These are phyloP conservation scores for Gastrophysa polygoni DNA, from an alignment of 2,888 invertebrate species.

Conservation along the genomic window DNA sequence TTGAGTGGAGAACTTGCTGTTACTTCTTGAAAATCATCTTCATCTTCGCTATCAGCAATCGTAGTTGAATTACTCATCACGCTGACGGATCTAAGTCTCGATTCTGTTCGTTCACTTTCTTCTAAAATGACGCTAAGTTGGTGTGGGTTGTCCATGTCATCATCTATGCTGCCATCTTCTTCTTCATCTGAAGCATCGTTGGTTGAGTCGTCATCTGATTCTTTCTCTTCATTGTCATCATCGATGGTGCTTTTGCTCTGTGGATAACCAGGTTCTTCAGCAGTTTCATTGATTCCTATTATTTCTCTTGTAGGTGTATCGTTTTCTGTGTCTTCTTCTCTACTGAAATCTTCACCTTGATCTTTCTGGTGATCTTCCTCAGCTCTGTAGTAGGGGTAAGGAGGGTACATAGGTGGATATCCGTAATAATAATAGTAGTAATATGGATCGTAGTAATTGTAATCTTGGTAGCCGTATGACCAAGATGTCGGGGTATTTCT, in stretches of 20 bases:
- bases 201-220: slow-evolving; percentile 6
- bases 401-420: slow-evolving; percentile 52
- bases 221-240: slow-evolving; percentile 24
- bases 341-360: slow-evolving; percentile 55
- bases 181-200: slow-evolving; percentile 35
- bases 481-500: slow-evolving; percentile 13
- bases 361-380: slow-evolving; percentile 50
- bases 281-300: background rate
- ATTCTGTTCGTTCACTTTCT: slow-evolving; percentile 62
- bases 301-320: background rate
- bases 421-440: slow-evolving; percentile 50
- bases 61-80: slow-evolving; percentile 49
- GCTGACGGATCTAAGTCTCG: slow-evolving; percentile 52
- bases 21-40: slow-evolving; percentile 50
- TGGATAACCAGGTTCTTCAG: slow-evolving; percentile 17
- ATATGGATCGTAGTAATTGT: slow-evolving; percentile 53
- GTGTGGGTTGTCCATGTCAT: slow-evolving; percentile 56
- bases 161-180: slow-evolving; percentile 44
- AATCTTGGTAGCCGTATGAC: slow-evolving; percentile 17
- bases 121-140: slow-evolving; percentile 67
- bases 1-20: slow-evolving; percentile 15
- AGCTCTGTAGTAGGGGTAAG: slow-evolving; percentile 44
- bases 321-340: background rate
- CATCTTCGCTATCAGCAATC: slow-evolving; percentile 50
- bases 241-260: slow-evolving; percentile 15